phyloP scores from a whole-genome alignment of 2,113 vertebrate species.

The Myotis brandtii region DNA sequence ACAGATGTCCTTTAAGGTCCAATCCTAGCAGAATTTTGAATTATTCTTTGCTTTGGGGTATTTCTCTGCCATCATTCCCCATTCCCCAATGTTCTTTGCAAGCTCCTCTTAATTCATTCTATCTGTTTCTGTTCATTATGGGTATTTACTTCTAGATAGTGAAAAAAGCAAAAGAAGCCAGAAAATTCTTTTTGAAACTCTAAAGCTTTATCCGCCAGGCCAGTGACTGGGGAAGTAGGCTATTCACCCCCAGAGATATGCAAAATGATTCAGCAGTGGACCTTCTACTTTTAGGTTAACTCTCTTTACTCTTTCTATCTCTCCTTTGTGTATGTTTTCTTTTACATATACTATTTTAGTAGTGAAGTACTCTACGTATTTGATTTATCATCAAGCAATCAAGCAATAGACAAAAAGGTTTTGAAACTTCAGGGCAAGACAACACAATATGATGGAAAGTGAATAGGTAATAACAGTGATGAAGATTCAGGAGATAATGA shows the following conservation, averaged over 20 bases:
- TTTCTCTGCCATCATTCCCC: not conserved
- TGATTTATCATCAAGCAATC: not conserved
- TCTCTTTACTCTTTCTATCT: not conserved
- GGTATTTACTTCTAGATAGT: not conserved
- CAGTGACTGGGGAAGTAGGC: not conserved
- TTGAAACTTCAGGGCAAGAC: not conserved
- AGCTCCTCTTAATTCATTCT: not conserved
- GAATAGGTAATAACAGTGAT: not conserved
- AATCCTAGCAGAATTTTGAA: not conserved
- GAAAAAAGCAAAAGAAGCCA: not conserved
- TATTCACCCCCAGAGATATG: not conserved
- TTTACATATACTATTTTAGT: not conserved
- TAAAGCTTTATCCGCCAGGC: not conserved
- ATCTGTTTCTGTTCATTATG: not conserved
- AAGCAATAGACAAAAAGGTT: not conserved
- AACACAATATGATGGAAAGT: not conserved
- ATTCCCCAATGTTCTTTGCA: slow-evolving; percentile 35
- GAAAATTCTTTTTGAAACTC: not conserved
- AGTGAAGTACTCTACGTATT: not conserved
- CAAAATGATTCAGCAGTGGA: not conserved
- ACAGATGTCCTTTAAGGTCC: not conserved
- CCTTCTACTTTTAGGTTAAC: not conserved
- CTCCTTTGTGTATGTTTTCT: not conserved
- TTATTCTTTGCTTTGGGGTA: slow-evolving; percentile 11
- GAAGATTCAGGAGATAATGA: not conserved